phyloP scores from a whole-genome alignment of 2,797 vertebrate genomes.

The Spondyliosoma cantharus region DNA sequence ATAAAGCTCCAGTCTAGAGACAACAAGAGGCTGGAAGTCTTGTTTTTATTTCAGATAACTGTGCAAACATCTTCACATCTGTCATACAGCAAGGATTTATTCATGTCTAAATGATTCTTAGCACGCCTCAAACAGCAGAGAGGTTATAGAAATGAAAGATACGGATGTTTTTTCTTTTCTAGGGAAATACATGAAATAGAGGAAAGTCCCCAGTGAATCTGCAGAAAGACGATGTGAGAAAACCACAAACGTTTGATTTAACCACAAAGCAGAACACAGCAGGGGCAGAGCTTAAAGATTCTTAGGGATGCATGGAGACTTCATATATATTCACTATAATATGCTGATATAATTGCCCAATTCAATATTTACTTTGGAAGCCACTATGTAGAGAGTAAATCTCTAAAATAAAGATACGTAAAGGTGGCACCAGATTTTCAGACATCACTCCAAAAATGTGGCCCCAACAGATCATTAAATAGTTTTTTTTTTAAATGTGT shows the following conservation, averaged over 20 bases:
- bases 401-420: no score
- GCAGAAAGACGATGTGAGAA: conserved; percentile 19
- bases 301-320: no score
- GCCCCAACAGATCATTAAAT: no score
- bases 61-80: not conserved
- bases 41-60: not conserved
- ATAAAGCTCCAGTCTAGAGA: not conserved
- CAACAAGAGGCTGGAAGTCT: not conserved
- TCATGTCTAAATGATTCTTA: no score
- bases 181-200: not conserved
- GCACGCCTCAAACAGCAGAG: not conserved
- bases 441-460: no score
- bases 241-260: conserved; percentile 24
- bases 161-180: not conserved
- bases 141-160: not conserved
- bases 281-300: not conserved
- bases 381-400: no score
- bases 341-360: no score
- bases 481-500: no score
- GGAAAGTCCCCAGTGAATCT: conserved; percentile 38
- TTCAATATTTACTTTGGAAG: no score
- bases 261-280: conserved; percentile 32
- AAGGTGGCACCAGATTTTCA: no score
- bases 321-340: no score
- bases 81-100: not conserved